Conservation (phyloP, 1,140 invertebrate genomes). For the Polypedilum pembai region DNA sequence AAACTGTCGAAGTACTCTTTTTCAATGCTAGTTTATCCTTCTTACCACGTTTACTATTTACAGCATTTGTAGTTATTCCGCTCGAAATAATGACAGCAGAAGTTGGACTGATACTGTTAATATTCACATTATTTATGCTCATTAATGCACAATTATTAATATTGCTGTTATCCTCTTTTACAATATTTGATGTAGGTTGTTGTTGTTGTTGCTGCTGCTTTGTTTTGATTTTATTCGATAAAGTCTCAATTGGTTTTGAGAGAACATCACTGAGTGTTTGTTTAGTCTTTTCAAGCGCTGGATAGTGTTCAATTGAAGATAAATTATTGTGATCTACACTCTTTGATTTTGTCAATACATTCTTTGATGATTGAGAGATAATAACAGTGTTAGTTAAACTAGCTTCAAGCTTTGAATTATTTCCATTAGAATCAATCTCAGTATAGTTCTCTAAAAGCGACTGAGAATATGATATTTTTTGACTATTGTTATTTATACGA, state of each 20-base stretch:
- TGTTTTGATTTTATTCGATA: conserved; percentile 1
- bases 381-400: conserved; percentile 26
- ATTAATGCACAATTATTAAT: not conserved
- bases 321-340: conserved; percentile 39
- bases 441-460: conserved; percentile 30
- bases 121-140: no score
- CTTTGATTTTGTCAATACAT: conserved; percentile 40
- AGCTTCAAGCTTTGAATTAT: conserved; percentile 30
- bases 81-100: no score
- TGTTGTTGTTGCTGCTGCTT: not conserved
- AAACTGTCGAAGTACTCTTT: not conserved
- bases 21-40: not conserved
- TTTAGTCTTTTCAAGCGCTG: conserved; percentile 42
- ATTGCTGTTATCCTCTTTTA: not conserved
- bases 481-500: not conserved
- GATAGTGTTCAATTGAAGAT: conserved; percentile 40
- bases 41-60: not conserved
- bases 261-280: conserved; percentile 23
- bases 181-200: not conserved
- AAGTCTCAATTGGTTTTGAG: not conserved
- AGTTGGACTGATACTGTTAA: no score
- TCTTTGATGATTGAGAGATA: conserved; percentile 31
- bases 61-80: no score
- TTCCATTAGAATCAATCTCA: not conserved
- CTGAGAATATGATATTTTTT: conserved; percentile 33